Percentiles rank a stretch among this genome's conserved stretches.
Conservation (phyloP, 2,888 invertebrate species). For the Papilio gigon region DNA sequence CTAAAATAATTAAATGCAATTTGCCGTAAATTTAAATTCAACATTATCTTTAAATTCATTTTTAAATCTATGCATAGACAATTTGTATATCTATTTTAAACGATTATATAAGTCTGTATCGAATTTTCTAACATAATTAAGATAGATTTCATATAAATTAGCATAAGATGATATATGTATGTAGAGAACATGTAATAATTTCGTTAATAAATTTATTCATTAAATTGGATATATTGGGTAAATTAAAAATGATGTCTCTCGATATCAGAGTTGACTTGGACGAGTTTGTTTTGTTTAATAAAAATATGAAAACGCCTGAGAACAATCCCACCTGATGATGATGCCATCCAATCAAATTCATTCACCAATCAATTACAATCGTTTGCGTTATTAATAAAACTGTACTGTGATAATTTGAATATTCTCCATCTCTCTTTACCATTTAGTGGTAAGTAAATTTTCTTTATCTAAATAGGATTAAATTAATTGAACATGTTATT, state of each 20-base stretch:
- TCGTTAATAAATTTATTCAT: slow-evolving; percentile 25
- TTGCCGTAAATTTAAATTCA: slow-evolving; percentile 5
- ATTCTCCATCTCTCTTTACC: not conserved
- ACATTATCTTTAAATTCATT: not conserved
- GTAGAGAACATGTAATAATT: slow-evolving; percentile 13
- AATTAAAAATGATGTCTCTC: not conserved
- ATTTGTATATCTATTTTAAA: slow-evolving; percentile 21
- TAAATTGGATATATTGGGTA: slow-evolving; percentile 10
- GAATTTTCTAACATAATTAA: slow-evolving; percentile 8
- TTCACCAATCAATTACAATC: not conserved
- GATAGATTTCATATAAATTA: slow-evolving; percentile 25
- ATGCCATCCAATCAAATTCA: slow-evolving; percentile 2
- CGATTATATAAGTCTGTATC: slow-evolving; percentile 25
- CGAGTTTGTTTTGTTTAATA: not conserved
- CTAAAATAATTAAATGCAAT: not conserved
- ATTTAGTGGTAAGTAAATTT: not conserved
- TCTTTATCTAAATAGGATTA: not conserved
- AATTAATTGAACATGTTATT: not conserved
- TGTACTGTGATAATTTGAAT: not conserved
- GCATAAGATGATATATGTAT: slow-evolving; percentile 25
- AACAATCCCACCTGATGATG: not conserved
- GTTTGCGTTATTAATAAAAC: not conserved
- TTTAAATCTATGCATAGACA: slow-evolving; percentile 13
- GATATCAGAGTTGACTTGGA: not conserved
- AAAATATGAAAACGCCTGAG: not conserved